Percentiles rank a stretch among this genome's conserved stretches.
phyloP scores from a whole-genome alignment of 2,113 vertebrate genomes.

The Clupea harengus region DNA sequence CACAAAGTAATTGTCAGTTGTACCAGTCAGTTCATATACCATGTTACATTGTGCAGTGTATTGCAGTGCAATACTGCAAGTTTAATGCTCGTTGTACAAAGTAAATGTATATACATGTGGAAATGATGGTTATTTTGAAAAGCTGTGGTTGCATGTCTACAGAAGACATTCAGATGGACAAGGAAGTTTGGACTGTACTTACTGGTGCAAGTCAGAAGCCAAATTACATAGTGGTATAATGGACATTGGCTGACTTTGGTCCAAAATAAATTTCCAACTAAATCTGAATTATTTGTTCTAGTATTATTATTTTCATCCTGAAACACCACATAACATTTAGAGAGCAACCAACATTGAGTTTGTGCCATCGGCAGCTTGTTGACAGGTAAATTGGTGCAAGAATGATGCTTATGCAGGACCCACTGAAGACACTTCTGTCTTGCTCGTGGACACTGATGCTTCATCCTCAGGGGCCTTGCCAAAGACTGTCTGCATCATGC shows the following conservation, averaged over 20 bases:
- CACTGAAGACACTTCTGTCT: slow-evolving; percentile 71
- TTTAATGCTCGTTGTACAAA: not conserved
- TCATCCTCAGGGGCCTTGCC: slow-evolving; percentile 72
- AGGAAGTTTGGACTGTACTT: not conserved
- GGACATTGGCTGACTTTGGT: no score
- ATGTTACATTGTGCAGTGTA: not conserved
- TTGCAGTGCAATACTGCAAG: not conserved
- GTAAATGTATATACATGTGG: not conserved
- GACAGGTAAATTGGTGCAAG: no score
- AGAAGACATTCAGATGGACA: not conserved
- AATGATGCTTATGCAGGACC: slow-evolving; percentile 52
- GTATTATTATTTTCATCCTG: no score
- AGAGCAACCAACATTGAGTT: no score
- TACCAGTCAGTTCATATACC: not conserved
- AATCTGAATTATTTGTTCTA: no score
- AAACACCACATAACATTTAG: no score
- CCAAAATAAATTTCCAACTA: no score
- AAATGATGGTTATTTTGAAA: not conserved
- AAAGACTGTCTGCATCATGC: slow-evolving; percentile 71
- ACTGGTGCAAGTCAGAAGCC: not conserved
- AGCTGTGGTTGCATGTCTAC: not conserved
- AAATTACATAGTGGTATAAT: no score
- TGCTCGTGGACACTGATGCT: slow-evolving; percentile 62
- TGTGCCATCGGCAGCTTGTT: no score
- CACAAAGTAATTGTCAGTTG: not conserved